phyloP scores from a whole-genome alignment of 2,797 vertebrate species.

The Acipenser transmontanus region DNA sequence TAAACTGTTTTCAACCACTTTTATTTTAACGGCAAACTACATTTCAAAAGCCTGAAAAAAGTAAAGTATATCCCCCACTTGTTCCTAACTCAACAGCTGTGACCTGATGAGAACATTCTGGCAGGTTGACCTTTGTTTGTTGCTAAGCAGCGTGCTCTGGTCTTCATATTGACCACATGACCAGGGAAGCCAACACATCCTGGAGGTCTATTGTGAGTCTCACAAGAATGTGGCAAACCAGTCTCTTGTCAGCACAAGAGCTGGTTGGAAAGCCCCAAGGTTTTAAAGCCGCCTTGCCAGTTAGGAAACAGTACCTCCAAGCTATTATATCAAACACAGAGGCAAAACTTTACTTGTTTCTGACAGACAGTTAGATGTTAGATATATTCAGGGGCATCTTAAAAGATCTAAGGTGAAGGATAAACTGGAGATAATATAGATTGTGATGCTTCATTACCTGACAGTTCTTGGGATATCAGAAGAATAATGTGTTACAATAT shows the following conservation, averaged over 20 bases:
- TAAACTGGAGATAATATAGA: constrained; percentile 6
- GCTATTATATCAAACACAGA: not conserved
- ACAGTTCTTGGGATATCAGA: constrained; percentile 10
- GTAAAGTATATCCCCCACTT: constrained; percentile 43
- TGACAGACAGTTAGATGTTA: not conserved
- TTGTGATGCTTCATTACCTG: constrained; percentile 12
- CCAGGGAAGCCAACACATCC: constrained; percentile 53
- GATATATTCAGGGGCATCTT: constrained; percentile 7
- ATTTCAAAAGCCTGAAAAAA: constrained; percentile 21
- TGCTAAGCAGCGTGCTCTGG: constrained; percentile 49
- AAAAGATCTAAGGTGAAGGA: constrained; percentile 7
- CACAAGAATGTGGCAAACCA: constrained; percentile 52
- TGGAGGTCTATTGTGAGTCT: constrained; percentile 57
- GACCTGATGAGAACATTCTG: constrained; percentile 59
- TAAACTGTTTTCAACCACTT: no score
- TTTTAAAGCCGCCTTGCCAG: constrained; percentile 23
- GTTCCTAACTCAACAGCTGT: constrained; percentile 56
- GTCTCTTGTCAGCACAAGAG: constrained; percentile 42
- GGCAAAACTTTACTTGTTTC: not conserved
- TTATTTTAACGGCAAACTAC: constrained; percentile 22
- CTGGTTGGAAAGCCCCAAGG: constrained; percentile 50
- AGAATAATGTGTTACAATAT: constrained; percentile 14
- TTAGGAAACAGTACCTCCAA: not conserved
- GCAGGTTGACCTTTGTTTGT: constrained; percentile 45
- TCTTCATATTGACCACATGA: constrained; percentile 59